phyloP scores from a whole-genome alignment of 2,797 vertebrate genomes.

The Sphenopsis melanotis region DNA sequence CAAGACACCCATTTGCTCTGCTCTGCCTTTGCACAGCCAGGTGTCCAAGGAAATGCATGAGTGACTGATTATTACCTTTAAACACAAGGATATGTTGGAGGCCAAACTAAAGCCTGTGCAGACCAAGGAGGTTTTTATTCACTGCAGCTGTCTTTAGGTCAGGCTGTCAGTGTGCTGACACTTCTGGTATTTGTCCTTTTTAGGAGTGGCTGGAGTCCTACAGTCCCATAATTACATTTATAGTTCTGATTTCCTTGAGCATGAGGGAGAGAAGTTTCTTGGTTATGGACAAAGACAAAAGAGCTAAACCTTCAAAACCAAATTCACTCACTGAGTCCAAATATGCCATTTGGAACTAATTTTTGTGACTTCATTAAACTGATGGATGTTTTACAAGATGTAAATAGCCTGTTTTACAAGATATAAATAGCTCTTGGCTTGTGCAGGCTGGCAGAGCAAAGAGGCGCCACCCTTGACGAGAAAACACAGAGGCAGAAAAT shows the following conservation, averaged over 20 bases:
- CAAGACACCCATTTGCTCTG: neutral
- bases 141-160: neutral
- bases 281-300: neutral
- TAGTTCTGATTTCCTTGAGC: neutral
- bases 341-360: neutral
- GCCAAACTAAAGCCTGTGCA: neutral
- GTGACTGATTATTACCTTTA: neutral
- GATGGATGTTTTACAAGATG: neutral
- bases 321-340: neutral
- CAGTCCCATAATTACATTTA: neutral
- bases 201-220: neutral
- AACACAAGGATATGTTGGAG: neutral
- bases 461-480: neutral
- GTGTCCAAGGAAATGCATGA: neutral
- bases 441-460: neutral
- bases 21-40: neutral
- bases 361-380: neutral
- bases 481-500: neutral
- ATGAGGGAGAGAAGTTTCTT: fast-evolving
- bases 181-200: neutral
- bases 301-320: neutral
- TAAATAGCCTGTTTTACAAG: neutral
- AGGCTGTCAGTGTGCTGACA: neutral
- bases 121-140: neutral
- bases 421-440: neutral